Conservation (phyloP, 2,797 vertebrate species). For the Cossypha polioptera region DNA sequence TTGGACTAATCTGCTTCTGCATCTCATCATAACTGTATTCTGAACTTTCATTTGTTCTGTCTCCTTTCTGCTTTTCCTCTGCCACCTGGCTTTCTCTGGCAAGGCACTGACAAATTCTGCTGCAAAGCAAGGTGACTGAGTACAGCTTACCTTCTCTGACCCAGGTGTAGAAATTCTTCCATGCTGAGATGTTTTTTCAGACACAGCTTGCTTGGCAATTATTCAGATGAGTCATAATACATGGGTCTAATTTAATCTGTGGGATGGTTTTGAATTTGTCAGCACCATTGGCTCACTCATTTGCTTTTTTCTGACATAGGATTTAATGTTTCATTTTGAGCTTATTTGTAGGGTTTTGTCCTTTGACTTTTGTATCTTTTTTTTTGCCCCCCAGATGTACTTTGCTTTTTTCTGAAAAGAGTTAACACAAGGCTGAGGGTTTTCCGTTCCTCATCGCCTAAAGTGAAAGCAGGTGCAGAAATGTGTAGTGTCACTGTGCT, state of each 20-base stretch:
- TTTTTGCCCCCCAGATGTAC: not conserved
- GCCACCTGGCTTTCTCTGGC: not conserved
- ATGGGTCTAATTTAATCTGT: constrained; percentile 1
- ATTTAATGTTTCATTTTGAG: not conserved
- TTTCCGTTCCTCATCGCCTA: not conserved
- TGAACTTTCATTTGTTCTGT: not conserved
- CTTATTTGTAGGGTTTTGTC: not conserved
- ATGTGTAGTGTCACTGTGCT: not conserved
- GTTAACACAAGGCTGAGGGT: not conserved
- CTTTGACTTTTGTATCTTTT: not conserved
- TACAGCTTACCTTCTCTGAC: constrained; percentile 44
- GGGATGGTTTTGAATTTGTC: constrained; percentile 9
- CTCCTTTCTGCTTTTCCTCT: not conserved
- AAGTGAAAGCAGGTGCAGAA: not conserved
- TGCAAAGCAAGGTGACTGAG: not conserved
- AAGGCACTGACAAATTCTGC: not conserved
- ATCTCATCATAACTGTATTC: not conserved
- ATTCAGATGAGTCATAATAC: constrained; percentile 33
- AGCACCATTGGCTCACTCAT: not conserved
- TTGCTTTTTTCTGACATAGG: not conserved
- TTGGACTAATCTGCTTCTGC: not conserved
- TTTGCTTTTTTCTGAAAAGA: not conserved
- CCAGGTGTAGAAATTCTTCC: constrained; percentile 23
- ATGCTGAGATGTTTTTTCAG: constrained; percentile 19
- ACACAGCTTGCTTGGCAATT: constrained; percentile 9